phyloP scores from a whole-genome alignment of 2,888 invertebrate species.

The Scaptomyza parva region DNA sequence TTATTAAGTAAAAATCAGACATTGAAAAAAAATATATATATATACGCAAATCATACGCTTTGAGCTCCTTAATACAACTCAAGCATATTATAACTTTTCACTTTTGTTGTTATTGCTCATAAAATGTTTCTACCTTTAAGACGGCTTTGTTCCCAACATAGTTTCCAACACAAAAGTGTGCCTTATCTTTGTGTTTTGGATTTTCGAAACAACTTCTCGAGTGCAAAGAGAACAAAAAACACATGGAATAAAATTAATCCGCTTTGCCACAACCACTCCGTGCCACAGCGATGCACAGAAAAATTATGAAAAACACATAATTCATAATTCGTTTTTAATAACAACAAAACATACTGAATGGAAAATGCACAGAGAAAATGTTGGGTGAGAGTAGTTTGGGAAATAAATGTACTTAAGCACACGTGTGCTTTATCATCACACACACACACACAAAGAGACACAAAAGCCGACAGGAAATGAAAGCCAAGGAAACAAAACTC shows the following conservation, averaged over 20 bases:
- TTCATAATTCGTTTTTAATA: slow-evolving; percentile 80
- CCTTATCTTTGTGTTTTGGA: slow-evolving; percentile 64
- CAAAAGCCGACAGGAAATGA: slow-evolving; percentile 39
- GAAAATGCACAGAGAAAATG: slow-evolving; percentile 21
- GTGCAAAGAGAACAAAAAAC: slow-evolving; percentile 22
- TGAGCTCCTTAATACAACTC: slow-evolving; percentile 6
- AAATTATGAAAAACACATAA: slow-evolving; percentile 70
- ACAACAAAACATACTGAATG: slow-evolving; percentile 39
- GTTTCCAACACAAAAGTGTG: slow-evolving; percentile 69
- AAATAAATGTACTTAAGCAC: slow-evolving; percentile 44
- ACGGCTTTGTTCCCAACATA: slow-evolving; percentile 44
- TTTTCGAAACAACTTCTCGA: slow-evolving; percentile 37
- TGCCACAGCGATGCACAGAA: slow-evolving; percentile 25
- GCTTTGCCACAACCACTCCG: slow-evolving; percentile 36
- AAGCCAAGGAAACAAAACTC: slow-evolving; percentile 31
- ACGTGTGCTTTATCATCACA: slow-evolving; percentile 68
- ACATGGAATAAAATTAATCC: slow-evolving; percentile 52
- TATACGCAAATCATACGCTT: slow-evolving; percentile 7
- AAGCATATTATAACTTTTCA: slow-evolving; percentile 12
- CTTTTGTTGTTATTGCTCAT: slow-evolving; percentile 13
- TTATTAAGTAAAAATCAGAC: too few relatives aligned
- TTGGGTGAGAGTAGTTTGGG: background rate
- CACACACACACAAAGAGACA: slow-evolving; percentile 30
- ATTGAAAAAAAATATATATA: too few relatives aligned
- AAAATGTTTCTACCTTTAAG: slow-evolving; percentile 14